Evolutionary conservation across 2,888 invertebrate genomes (phyloP), one percentile per base, ranked within the genome.

Genomic region (Pseudoips prasinana): DNA sequence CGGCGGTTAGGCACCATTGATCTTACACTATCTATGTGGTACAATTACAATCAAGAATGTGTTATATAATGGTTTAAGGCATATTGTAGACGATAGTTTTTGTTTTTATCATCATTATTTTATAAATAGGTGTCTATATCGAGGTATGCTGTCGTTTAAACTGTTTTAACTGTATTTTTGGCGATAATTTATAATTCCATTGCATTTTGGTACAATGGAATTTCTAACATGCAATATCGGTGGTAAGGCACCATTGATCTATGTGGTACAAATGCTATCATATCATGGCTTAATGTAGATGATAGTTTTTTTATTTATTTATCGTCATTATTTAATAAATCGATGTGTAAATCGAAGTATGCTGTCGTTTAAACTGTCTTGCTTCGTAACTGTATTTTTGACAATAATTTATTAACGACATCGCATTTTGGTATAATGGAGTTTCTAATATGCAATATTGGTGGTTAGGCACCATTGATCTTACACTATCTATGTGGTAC

Each of bases 201-300:
- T 59, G 43, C 42, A 46, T 52, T 58, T 58, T 33, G 48, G 54
- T 48, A 59, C 50, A 39, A 35, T 53, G 32, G 39, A 36, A 35
- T 44, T 44, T 39, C 33, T 34, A 50, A 47, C 71, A 66, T 66
- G 67, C 67, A 54, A 68, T 59, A 48, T 45, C 40, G 42, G 32
- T 27, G 11, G 24, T 30, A 24, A 25, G 11, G n/a, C 10, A 20
- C 23, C 9, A 8, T 10, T 32, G 3, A 10, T 22, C 8, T 22
- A 24, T n/a, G n/a, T n/a, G n/a, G n/a, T n/a, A n/a, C n/a, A n/a
- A n/a, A n/a, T n/a, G n/a, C n/a, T n/a, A n/a, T n/a, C n/a, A n/a
- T n/a, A n/a, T n/a, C n/a, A n/a, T n/a, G n/a, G n/a, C n/a, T n/a
- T n/a, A n/a, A n/a, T n/a, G n/a, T n/a, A n/a, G n/a, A n/a, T n/a